Conservation (phyloP, 2,888 invertebrate species). For the Chrysolina haemoptera region DNA sequence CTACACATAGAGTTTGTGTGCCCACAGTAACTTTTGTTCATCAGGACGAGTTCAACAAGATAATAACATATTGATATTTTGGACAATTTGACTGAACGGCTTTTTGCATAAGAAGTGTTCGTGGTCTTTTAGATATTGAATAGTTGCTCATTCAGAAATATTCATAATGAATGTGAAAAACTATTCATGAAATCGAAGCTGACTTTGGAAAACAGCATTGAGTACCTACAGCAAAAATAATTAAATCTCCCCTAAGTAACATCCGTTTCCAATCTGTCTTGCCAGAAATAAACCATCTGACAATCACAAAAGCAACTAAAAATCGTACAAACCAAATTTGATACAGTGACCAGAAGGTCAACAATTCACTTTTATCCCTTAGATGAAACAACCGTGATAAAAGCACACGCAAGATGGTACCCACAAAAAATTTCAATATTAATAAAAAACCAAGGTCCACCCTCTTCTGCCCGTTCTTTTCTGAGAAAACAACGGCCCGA, state of each 20-base stretch:
- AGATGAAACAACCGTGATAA: slow-evolving; percentile 22
- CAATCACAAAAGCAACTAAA: not conserved
- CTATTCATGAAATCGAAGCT: too few relatives aligned
- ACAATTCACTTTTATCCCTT: slow-evolving; percentile 10
- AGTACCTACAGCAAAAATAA: not conserved
- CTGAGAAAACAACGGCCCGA: slow-evolving; percentile 61
- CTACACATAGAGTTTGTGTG: too few relatives aligned
- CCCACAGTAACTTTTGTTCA: too few relatives aligned
- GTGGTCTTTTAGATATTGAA: too few relatives aligned
- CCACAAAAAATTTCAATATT: slow-evolving; percentile 43
- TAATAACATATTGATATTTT: too few relatives aligned
- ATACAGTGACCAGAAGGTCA: slow-evolving; percentile 29
- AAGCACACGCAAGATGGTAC: slow-evolving; percentile 26
- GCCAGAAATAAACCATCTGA: not conserved
- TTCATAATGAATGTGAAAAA: too few relatives aligned
- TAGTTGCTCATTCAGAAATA: too few relatives aligned
- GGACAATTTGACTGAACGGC: too few relatives aligned
- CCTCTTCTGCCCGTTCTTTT: slow-evolving; percentile 57
- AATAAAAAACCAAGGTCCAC: slow-evolving; percentile 45
- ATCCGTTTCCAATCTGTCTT: not conserved
- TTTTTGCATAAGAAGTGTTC: too few relatives aligned
- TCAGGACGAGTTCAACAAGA: too few relatives aligned
- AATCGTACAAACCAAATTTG: slow-evolving; percentile 15
- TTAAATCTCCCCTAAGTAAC: not conserved
- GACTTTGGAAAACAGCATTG: not conserved